Evolutionary conservation across 2,113 vertebrate genomes (phyloP), one percentile per base, ranked within the genome.

Genomic region (Lamprotornis superbus): DNA sequence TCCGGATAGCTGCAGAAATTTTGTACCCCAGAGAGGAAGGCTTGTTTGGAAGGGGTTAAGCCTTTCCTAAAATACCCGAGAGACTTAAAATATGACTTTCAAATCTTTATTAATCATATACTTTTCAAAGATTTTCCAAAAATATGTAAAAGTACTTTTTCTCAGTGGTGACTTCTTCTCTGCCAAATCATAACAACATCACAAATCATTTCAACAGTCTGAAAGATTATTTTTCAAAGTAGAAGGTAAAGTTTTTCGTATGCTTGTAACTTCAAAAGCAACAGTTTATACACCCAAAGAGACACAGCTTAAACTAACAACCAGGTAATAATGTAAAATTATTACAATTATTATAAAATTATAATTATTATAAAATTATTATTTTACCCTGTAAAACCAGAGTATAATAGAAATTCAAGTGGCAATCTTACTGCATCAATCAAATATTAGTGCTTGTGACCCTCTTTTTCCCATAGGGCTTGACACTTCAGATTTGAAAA

Each of bases 371-470:
- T n/a, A n/a, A n/a, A n/a, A n/a, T n/a, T n/a, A n/a, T n/a, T n/a
- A n/a, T n/a, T n/a, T n/a, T n/a, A n/a, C 50, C 13, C 24, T 23
- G 12, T 83, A 75, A 93, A 92, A 86, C 9, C 12, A 64, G 56
- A 83, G n/a, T n/a, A 68, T 33, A 85, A 80, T 60, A 89, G 39
- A 90, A 81, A 90, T 83, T 93, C 90, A 88, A 74, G 60, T 47
- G 47, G 47, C 15, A 88, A 42, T 90, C n/a, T 90, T 55, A 78
- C 20, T 60, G 40, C 15, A 64, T 87, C 56, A 60, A 64, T 82
- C 49, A 53, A 77, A 75, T 75, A 75, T 68, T 84, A 84, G 40
- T 59, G 77, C 18, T 31, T 83, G 56, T 53, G 69, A 89, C 69
- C 68, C n/a, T 68, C 20, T 94, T 89, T 75, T 86, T 79, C 80